A percentile compares a stretch with the other conserved stretches of the same genome.
Evolutionary conservation across 2,888 invertebrate genomes (phyloP).

Genomic region (Achlya flavicornis): DNA sequence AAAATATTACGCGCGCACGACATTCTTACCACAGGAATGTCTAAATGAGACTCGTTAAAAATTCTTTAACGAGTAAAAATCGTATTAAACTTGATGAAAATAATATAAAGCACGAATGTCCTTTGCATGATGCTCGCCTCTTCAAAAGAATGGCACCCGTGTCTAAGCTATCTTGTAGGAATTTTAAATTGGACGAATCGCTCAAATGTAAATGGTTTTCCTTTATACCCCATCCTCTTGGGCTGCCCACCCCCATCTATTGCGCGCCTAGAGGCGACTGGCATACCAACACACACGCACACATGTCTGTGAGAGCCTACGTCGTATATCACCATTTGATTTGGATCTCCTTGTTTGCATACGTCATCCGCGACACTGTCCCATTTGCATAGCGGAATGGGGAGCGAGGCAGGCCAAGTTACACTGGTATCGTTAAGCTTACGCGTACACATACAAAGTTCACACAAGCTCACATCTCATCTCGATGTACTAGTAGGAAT

Average conservation of each 20-base stretch:
- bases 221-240: constrained; percentile 83
- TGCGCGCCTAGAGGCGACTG: constrained; percentile 83
- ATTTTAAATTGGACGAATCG: constrained; percentile 85
- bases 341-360: constrained; percentile 71
- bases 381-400: constrained; percentile 61
- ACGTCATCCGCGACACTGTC: constrained; percentile 63
- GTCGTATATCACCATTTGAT: constrained; percentile 70
- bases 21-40: constrained; percentile 34
- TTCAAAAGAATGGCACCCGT: constrained; percentile 83
- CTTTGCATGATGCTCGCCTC: constrained; percentile 75
- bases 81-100: constrained; percentile 45
- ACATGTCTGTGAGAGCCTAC: constrained; percentile 69
- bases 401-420: constrained; percentile 53
- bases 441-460: constrained; percentile 63
- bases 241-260: constrained; percentile 81
- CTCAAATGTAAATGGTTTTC: constrained; percentile 85
- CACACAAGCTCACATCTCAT: constrained; percentile 76
- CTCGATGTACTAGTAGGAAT: constrained; percentile 77
- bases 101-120: constrained; percentile 58
- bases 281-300: constrained; percentile 82
- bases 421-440: constrained; percentile 71
- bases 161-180: constrained; percentile 84
- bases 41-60: constrained; percentile 41
- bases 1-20: constrained; percentile 41
- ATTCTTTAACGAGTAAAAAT: constrained; percentile 60